Conservation (phyloP, 1,140 invertebrate genomes). For the Neodiprion fabricii region DNA sequence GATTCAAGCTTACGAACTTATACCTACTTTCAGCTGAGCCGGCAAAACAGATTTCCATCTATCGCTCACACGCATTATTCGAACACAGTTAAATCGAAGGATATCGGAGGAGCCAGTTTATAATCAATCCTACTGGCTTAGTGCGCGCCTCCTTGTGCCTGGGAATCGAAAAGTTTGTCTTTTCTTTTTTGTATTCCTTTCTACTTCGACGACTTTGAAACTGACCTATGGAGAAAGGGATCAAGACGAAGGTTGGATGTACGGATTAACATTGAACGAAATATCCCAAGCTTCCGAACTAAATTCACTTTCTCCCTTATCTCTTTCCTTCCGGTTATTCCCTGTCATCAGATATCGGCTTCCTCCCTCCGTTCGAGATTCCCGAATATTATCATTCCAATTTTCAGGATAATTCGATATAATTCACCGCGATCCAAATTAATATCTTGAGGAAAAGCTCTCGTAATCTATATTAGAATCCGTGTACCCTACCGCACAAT, state of each 20-base stretch:
- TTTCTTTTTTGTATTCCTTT: neutral
- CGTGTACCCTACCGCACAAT: no score
- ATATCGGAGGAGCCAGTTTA: neutral
- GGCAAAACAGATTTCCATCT: conserved; percentile 1
- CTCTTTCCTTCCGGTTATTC: no score
- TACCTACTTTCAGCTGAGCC: conserved; percentile 1
- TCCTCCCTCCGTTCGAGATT: no score
- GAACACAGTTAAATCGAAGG: neutral
- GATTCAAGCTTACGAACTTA: conserved; percentile 4
- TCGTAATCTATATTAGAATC: no score
- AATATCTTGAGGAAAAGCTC: no score
- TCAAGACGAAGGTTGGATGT: neutral
- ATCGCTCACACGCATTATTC: neutral
- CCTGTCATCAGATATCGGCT: no score
- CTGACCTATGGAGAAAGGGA: neutral
- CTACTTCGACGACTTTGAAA: neutral
- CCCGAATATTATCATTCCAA: no score
- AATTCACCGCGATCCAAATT: no score
- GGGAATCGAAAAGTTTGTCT: neutral
- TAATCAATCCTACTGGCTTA: neutral
- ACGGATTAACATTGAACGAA: conserved; percentile 1
- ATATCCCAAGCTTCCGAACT: neutral
- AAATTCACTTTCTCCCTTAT: no score
- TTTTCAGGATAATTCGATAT: no score
- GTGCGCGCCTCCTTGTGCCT: neutral